Conservation (phyloP, 2,797 vertebrate species). For the Myiothlypis coronata region DNA sequence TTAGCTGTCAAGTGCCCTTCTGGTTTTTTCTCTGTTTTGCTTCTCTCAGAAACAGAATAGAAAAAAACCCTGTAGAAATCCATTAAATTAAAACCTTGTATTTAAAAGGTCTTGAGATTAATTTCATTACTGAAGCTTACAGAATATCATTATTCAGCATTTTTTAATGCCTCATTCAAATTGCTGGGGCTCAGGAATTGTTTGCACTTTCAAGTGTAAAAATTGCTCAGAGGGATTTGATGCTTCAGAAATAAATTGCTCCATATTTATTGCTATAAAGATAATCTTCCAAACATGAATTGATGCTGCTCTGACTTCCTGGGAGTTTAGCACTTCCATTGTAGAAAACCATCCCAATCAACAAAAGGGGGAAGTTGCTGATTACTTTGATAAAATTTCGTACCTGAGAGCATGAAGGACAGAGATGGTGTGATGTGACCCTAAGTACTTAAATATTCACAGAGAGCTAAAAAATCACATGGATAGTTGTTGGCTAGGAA, state of each 20-base stretch:
- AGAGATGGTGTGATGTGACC: not conserved
- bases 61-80: not conserved
- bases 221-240: not conserved
- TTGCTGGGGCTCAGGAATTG: not conserved
- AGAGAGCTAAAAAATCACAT: accelerated
- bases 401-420: not conserved
- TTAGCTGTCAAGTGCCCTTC: not conserved
- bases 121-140: not conserved
- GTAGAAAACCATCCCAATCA: not conserved
- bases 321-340: not conserved
- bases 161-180: not conserved
- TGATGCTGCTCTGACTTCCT: not conserved
- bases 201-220: slow-evolving; percentile 17
- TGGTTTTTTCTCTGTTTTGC: not conserved
- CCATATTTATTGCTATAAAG: not conserved
- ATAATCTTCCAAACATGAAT: not conserved
- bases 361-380: not conserved
- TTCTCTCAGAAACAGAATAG: not conserved
- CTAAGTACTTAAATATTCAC: not conserved
- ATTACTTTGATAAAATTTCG: not conserved
- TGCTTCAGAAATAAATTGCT: not conserved
- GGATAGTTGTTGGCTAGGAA: not conserved
- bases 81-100: not conserved
- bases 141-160: not conserved
- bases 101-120: not conserved